Conservation (phyloP, 2,888 invertebrate genomes). For the Hydropsyche betteni region DNA sequence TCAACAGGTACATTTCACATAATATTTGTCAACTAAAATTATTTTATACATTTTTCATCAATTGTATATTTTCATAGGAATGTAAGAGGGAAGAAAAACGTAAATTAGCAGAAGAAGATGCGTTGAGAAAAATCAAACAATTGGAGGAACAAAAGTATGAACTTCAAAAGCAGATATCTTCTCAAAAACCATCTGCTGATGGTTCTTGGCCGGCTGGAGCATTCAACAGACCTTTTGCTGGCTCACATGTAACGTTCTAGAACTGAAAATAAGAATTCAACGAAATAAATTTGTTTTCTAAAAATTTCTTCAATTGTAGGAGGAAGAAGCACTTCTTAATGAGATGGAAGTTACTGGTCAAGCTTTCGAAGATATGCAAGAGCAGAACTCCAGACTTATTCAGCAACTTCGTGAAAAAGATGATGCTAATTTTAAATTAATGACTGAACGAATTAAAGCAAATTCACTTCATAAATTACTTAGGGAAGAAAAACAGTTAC, state of each 20-base stretch:
- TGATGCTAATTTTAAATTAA: constrained; percentile 97
- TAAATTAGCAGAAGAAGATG: constrained; percentile 94
- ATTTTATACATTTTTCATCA: constrained; percentile 1
- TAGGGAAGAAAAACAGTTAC: constrained; percentile 91
- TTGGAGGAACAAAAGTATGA: constrained; percentile 93
- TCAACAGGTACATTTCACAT: constrained; percentile 69
- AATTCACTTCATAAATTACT: constrained; percentile 95
- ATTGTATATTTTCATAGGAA: constrained; percentile 66
- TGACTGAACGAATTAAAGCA: constrained; percentile 96
- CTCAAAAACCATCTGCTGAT: constrained; percentile 76
- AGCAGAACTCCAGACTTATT: constrained; percentile 93
- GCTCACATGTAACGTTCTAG: constrained; percentile 66
- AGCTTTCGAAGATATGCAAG: constrained; percentile 99
- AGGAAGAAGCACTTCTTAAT: constrained; percentile 95
- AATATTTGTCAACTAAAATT: neutral
- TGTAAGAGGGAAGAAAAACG: constrained; percentile 90
- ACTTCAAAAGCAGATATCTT: constrained; percentile 89
- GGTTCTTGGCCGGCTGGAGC: constrained; percentile 64
- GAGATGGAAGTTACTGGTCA: constrained; percentile 99
- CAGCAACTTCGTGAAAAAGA: constrained; percentile 97
- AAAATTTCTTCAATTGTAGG: constrained; percentile 58
- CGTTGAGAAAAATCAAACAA: constrained; percentile 91
- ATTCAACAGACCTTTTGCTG: constrained; percentile 75
- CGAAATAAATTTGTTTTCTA: neutral
- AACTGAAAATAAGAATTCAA: neutral